Evolutionary conservation across 2,888 invertebrate species (phyloP).

Genomic region (Acanthococcus lagerstroemiae): DNA sequence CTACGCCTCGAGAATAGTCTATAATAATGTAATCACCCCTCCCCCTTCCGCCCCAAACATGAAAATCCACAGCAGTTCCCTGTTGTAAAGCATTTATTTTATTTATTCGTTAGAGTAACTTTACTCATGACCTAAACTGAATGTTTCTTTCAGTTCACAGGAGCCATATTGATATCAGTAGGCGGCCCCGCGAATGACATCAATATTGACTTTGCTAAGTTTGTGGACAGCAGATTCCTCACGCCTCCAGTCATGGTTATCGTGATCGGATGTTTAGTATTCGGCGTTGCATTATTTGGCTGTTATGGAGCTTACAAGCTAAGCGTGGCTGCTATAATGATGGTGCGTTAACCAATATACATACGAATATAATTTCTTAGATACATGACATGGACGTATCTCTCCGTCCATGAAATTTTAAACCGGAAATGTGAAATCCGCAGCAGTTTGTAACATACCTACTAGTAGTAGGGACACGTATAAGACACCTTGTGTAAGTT

Average conservation of each 20-base stretch:
- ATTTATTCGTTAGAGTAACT: background rate
- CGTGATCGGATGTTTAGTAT: slow-evolving; percentile 55
- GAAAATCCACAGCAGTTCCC: background rate
- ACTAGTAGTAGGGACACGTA: too few species aligned
- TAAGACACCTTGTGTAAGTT: too few species aligned
- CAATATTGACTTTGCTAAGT: slow-evolving; percentile 33
- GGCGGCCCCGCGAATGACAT: slow-evolving; percentile 34
- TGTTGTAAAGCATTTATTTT: background rate
- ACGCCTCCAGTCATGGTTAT: slow-evolving; percentile 55
- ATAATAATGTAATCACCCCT: background rate
- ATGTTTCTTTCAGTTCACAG: slow-evolving; percentile 33
- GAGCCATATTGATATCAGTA: slow-evolving; percentile 33
- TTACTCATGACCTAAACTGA: background rate
- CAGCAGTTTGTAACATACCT: too few species aligned
- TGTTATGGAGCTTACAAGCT: slow-evolving; percentile 45
- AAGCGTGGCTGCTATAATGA: slow-evolving; percentile 36
- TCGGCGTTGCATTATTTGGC: slow-evolving; percentile 43
- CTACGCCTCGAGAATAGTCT: background rate
- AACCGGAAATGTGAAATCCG: too few species aligned
- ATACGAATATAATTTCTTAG: too few species aligned
- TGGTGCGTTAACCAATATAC: slow-evolving; percentile 1
- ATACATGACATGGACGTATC: too few species aligned
- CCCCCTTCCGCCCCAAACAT: background rate
- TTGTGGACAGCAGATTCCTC: slow-evolving; percentile 34
- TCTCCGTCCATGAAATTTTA: too few species aligned